Conservation (phyloP, 2,888 invertebrate species). For the Pinctada fucata region DNA sequence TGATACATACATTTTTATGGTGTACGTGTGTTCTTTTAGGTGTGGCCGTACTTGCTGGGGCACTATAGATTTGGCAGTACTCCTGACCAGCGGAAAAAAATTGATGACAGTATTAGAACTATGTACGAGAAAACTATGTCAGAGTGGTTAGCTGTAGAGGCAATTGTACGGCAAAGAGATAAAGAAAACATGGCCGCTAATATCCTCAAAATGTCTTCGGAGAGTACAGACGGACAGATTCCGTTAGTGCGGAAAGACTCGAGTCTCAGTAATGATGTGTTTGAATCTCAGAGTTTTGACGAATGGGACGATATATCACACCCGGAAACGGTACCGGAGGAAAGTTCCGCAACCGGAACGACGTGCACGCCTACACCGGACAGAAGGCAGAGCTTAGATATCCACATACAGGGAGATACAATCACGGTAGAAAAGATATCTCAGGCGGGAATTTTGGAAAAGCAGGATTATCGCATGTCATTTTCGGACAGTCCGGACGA, state of each 20-base stretch:
- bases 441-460: constrained; percentile 55
- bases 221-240: constrained; percentile 77
- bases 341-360: constrained; percentile 70
- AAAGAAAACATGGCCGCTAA: constrained; percentile 86
- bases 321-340: constrained; percentile 70
- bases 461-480: constrained; percentile 53
- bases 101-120: constrained; percentile 80
- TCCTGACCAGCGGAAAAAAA: constrained; percentile 64
- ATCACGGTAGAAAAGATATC: constrained; percentile 52
- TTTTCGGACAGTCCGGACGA: constrained; percentile 73
- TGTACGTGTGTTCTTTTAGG: constrained; percentile 73
- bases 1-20: too few relatives aligned
- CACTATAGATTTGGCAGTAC: constrained; percentile 87
- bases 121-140: constrained; percentile 94
- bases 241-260: constrained; percentile 76
- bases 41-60: constrained; percentile 93
- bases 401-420: constrained; percentile 50
- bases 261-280: constrained; percentile 79
- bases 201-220: constrained; percentile 89
- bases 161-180: constrained; percentile 83
- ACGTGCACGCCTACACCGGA: constrained; percentile 67
- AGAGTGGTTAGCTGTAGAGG: constrained; percentile 96
- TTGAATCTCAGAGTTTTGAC: constrained; percentile 73
- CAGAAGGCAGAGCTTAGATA: constrained; percentile 66
- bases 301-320: constrained; percentile 73